Conservation (phyloP, 2,888 invertebrate genomes). For the Dasysyrphus albostriatus region DNA sequence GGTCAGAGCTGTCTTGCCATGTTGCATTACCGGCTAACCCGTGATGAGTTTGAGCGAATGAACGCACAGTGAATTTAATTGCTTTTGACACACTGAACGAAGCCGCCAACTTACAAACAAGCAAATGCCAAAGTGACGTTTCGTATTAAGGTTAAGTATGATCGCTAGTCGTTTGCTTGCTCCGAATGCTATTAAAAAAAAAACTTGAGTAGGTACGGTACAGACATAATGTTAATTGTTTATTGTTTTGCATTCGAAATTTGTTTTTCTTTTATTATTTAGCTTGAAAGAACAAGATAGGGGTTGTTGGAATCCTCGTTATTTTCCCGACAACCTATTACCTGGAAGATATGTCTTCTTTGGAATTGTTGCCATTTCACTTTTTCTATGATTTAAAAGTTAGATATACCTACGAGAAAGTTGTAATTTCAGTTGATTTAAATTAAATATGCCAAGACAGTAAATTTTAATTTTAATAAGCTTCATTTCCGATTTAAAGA, state of each 20-base stretch:
- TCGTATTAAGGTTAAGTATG: slow-evolving; percentile 62
- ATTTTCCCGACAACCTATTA: not conserved
- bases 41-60: slow-evolving; percentile 11
- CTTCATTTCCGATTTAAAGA: not conserved
- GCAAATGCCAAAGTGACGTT: slow-evolving; percentile 49
- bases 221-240: not conserved
- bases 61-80: slow-evolving; percentile 55
- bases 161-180: slow-evolving; percentile 12
- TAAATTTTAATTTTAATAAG: not conserved
- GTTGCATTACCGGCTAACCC: slow-evolving; percentile 41
- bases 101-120: slow-evolving; percentile 29
- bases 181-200: not conserved
- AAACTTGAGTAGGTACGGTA: not conserved
- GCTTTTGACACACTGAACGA: slow-evolving; percentile 62
- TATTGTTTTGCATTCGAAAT: slow-evolving; percentile 27
- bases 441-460: not conserved
- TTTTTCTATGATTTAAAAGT: not conserved
- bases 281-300: not conserved
- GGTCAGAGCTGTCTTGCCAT: slow-evolving; percentile 45
- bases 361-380: slow-evolving; percentile 7
- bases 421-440: not conserved
- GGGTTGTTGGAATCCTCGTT: slow-evolving; percentile 15
- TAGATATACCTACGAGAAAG: not conserved
- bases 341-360: not conserved
- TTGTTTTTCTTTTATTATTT: not conserved